Evolutionary conservation across 2,888 invertebrate genomes (phyloP).

Genomic region (Cheilosia variabilis): DNA sequence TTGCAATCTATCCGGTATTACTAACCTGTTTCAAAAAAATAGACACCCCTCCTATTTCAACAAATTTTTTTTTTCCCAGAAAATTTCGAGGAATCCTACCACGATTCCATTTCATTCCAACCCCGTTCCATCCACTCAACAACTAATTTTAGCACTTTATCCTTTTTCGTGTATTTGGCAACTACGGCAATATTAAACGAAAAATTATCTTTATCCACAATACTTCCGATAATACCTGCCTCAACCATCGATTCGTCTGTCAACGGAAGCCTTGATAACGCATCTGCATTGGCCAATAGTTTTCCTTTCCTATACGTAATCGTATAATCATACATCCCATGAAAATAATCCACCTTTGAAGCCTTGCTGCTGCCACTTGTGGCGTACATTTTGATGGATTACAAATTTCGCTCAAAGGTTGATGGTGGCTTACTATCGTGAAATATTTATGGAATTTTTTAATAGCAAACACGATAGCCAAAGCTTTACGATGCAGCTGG

Average conservation of each 20-base stretch:
- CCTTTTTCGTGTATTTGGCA: no score
- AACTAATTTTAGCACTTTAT: not conserved
- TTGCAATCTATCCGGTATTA: not conserved
- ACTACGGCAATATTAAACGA: no score
- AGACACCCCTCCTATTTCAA: not conserved
- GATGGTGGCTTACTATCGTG: constrained; percentile 72
- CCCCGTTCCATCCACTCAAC: not conserved
- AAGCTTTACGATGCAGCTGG: constrained; percentile 19
- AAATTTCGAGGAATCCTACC: not conserved
- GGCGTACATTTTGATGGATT: constrained; percentile 23
- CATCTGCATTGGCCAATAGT: constrained; percentile 21
- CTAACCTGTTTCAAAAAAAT: not conserved
- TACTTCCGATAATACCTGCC: no score
- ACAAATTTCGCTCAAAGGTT: constrained; percentile 73
- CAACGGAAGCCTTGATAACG: not conserved
- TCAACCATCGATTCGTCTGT: not conserved
- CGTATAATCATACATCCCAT: constrained; percentile 20
- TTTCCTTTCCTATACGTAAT: constrained; percentile 6
- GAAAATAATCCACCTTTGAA: constrained; percentile 41
- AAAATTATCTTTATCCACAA: no score
- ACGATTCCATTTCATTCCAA: not conserved
- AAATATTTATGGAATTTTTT: not conserved
- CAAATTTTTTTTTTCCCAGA: not conserved
- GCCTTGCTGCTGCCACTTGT: constrained; percentile 21
- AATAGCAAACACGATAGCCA: constrained; percentile 25